Percentiles rank a stretch among this genome's conserved stretches.
phyloP scores from a whole-genome alignment of 2,113 vertebrate genomes.

The Poeciliopsis prolifica region DNA sequence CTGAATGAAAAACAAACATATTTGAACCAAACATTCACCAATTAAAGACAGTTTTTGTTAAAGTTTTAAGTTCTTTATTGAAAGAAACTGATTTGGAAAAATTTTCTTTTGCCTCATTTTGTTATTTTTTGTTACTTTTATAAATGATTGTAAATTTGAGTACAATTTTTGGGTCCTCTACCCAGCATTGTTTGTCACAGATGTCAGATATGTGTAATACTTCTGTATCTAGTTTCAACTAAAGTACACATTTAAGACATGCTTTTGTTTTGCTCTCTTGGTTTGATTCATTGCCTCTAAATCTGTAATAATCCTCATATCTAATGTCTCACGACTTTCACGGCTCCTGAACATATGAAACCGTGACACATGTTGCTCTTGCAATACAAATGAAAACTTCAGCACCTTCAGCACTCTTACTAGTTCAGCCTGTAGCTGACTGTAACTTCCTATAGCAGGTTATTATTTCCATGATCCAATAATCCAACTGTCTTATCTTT shows the following conservation, averaged over 20 bases:
- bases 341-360: neutral
- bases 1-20: too few relatives aligned
- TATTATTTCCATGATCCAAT: too few relatives aligned
- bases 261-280: neutral
- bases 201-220: neutral
- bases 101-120: too few relatives aligned
- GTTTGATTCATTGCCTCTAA: neutral
- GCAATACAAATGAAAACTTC: neutral
- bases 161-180: too few relatives aligned
- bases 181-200: neutral
- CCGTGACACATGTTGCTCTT: neutral
- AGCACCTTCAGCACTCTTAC: neutral
- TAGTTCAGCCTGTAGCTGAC: neutral
- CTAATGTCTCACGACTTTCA: neutral
- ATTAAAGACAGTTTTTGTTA: too few relatives aligned
- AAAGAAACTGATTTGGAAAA: too few relatives aligned
- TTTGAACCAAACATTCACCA: too few relatives aligned
- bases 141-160: too few relatives aligned
- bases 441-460: too few relatives aligned
- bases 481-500: neutral
- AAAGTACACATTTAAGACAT: neutral
- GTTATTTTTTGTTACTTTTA: too few relatives aligned
- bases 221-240: neutral
- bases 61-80: too few relatives aligned
- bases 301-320: too few relatives aligned